Percentiles rank a stretch among this genome's conserved stretches.
phyloP scores from a whole-genome alignment of 2,888 invertebrate genomes.

The Watsonalla binaria region DNA sequence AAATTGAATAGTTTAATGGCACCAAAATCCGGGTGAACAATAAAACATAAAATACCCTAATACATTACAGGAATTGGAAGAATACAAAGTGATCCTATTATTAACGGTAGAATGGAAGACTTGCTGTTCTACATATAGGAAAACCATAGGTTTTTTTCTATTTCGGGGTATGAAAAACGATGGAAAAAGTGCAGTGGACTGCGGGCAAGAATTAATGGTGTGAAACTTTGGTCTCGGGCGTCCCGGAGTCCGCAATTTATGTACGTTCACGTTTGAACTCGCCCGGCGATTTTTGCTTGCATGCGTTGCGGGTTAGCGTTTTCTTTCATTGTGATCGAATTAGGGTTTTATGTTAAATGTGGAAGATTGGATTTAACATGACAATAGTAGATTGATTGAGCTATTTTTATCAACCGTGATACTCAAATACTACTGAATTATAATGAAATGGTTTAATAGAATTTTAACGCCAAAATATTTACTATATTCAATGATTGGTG shows the following conservation, averaged over 20 bases:
- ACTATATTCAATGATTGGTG: too few relatives aligned
- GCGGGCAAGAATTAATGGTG: constrained; percentile 71
- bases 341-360: background rate
- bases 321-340: background rate
- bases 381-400: too few relatives aligned
- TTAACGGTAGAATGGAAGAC: constrained; percentile 45
- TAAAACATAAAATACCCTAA: constrained; percentile 68
- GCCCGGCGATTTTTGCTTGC: constrained; percentile 15
- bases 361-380: background rate
- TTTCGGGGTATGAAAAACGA: constrained; percentile 25
- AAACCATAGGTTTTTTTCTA: constrained; percentile 42
- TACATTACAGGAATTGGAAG: constrained; percentile 39
- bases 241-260: constrained; percentile 49
- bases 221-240: constrained; percentile 55
- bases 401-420: too few relatives aligned
- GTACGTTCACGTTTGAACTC: constrained; percentile 44
- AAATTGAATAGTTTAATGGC: constrained; percentile 71
- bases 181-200: constrained; percentile 66
- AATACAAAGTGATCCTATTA: constrained; percentile 64
- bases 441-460: too few relatives aligned
- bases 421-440: too few relatives aligned
- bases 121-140: constrained; percentile 63
- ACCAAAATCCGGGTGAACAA: constrained; percentile 61
- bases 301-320: constrained; percentile 8
- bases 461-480: too few relatives aligned